These are phyloP conservation scores for Drosophila baimaii DNA, from an alignment of 1,140 invertebrate species.

Conservation along the genomic window DNA sequence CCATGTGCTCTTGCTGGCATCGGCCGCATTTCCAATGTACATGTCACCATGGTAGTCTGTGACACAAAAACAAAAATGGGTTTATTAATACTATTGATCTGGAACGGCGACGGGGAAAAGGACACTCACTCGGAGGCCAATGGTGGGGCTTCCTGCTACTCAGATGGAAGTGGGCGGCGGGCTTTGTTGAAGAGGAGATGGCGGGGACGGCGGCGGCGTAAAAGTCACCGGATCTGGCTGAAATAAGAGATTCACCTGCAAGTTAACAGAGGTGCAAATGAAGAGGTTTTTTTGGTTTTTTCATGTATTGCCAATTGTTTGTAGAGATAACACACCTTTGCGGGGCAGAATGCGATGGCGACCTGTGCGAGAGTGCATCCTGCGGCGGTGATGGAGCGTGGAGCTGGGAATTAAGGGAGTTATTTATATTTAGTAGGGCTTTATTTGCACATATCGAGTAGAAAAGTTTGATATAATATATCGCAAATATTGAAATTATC, in stretches of 20 bases:
- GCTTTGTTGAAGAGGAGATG: constrained; percentile 1
- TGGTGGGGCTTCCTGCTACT: constrained; percentile 55
- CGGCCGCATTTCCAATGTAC: constrained; percentile 69
- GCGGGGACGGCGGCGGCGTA: not conserved
- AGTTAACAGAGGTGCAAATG: constrained; percentile 60
- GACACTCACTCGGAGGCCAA: constrained; percentile 14
- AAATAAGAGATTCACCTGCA: constrained; percentile 80
- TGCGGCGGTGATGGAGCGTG: constrained; percentile 25
- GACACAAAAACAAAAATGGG: too few species aligned
- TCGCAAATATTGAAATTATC: too few species aligned
- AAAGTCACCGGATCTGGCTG: constrained; percentile 66
- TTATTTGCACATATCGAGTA: too few species aligned
- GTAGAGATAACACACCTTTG: constrained; percentile 62
- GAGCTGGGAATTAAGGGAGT: not conserved
- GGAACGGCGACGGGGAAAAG: not conserved
- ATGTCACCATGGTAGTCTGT: constrained; percentile 69
- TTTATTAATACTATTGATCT: constrained; percentile 15
- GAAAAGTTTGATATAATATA: too few species aligned
- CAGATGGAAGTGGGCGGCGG: constrained; percentile 76
- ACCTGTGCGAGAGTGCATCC: constrained; percentile 22
- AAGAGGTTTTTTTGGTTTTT: constrained; percentile 19
- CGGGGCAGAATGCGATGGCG: constrained; percentile 50
- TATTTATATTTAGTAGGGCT: not conserved
- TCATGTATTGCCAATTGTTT: constrained; percentile 52
- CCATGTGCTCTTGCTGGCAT: constrained; percentile 44